Evolutionary conservation across 2,113 vertebrate species (phyloP), one percentile per base, ranked within the genome.

Genomic region (Paramisgurnus dabryanus): DNA sequence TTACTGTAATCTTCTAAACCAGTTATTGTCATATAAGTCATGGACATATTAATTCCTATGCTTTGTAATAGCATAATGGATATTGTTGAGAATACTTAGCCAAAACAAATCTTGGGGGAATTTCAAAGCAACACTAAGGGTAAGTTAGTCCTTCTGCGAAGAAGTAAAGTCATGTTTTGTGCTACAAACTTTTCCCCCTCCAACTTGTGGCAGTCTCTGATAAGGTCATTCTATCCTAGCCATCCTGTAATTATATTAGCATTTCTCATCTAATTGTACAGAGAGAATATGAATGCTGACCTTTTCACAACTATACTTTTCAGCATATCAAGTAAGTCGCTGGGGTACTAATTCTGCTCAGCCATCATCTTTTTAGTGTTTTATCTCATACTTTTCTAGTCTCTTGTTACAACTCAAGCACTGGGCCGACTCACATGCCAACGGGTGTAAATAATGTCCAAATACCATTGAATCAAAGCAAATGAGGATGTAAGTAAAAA

Each of bases 181-280:
- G 86, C 67, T 79, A 76, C 43, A 67, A 79, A 84, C 72, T 68
- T 82, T 78, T 82, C 76, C 22, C 27, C 79, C 85, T 85, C 70
- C 45, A 87, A 85, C 69, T 83, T 85, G 53, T 74, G 63, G 49
- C 40, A 74, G 70, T 58, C 68, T 88, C 81, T 90, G 86, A 90
- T 88, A 89, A 89, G 86, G 88, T 89, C 87, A 86, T 85, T 84
- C 82, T 67, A 84, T 76, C 76, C 45, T 78, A 87, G 67, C 41
- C 71, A 67, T 67, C 83, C 85, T 80, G 81, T 70, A 76, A 87
- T 83, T 85, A 76, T 70, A 80, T 80, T 39, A 84, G 84, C 80
- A 78, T 86, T 88, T 87, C 79, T 85, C 84, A 81, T 80, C 76
- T 85, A 83, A 87, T 81, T 85, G 77, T 78, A 83, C 79, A 74